These are phyloP conservation scores for Platerodrilus igneus DNA, from an alignment of 2,888 invertebrate genomes.

Conservation along the genomic window DNA sequence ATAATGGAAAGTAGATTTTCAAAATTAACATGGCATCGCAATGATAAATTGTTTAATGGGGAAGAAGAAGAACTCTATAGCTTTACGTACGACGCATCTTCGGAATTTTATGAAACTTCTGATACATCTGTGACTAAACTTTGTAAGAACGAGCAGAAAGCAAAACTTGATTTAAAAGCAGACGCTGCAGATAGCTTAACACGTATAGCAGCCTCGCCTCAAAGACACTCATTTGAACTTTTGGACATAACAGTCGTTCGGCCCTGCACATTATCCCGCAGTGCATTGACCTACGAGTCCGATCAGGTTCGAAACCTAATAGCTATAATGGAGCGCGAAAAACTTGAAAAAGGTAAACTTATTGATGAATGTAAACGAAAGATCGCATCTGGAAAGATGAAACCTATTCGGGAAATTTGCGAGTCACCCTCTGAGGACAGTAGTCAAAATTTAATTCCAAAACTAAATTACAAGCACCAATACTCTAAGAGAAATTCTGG, in stretches of 20 bases:
- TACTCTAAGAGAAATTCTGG: slow-evolving; percentile 5
- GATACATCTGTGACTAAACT: no score
- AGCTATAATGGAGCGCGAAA: slow-evolving; percentile 33
- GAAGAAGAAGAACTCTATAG: slow-evolving; percentile 16
- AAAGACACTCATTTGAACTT: slow-evolving; percentile 35
- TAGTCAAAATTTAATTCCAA: slow-evolving; percentile 1
- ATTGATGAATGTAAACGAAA: slow-evolving; percentile 26
- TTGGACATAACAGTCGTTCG: slow-evolving; percentile 43
- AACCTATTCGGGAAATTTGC: neutral
- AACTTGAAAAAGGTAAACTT: slow-evolving; percentile 29
- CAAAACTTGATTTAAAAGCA: slow-evolving; percentile 40
- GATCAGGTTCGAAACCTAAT: slow-evolving; percentile 33
- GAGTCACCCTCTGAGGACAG: neutral
- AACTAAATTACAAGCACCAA: no score
- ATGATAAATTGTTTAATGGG: neutral
- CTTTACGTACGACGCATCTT: slow-evolving; percentile 13
- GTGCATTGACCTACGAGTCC: neutral
- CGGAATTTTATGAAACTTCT: neutral
- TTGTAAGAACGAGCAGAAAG: slow-evolving; percentile 21
- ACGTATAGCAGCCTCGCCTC: slow-evolving; percentile 35
- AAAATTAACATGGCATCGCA: neutral
- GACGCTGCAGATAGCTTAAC: slow-evolving; percentile 41
- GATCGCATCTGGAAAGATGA: neutral
- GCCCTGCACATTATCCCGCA: slow-evolving; percentile 25
- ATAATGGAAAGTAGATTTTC: slow-evolving; percentile 7